These are phyloP conservation scores for Troides helena DNA, from an alignment of 2,888 invertebrate species.

Conservation along the genomic window DNA sequence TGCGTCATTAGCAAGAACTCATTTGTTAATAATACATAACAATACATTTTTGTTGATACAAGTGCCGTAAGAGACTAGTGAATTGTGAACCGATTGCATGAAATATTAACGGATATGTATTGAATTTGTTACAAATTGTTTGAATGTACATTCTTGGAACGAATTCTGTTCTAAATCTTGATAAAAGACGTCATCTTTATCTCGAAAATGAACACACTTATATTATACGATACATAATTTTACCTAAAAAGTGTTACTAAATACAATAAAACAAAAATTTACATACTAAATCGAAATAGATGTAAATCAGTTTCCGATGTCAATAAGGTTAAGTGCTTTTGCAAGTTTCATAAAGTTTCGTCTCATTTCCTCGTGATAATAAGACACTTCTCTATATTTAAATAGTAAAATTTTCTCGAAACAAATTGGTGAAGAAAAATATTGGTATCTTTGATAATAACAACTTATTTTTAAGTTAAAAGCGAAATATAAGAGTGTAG, in stretches of 20 bases:
- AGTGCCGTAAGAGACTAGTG: no score
- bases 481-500: neutral
- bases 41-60: no score
- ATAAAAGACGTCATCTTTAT: no score
- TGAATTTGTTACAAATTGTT: no score
- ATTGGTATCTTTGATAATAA: neutral
- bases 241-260: neutral
- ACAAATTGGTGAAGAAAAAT: conserved; percentile 3
- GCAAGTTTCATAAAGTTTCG: conserved; percentile 5
- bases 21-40: no score
- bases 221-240: neutral
- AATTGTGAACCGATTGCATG: no score
- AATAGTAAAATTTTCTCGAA: conserved; percentile 12
- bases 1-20: no score
- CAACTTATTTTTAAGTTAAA: neutral
- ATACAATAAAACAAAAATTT: neutral
- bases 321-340: conserved; percentile 9
- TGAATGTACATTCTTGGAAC: no score
- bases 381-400: conserved; percentile 6
- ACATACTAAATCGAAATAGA: conserved; percentile 8
- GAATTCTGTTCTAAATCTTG: no score
- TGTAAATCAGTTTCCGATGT: conserved; percentile 5
- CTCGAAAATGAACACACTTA: neutral
- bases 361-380: conserved; percentile 10
- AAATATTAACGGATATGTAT: no score